Percentiles rank a stretch among this genome's conserved stretches.
Evolutionary conservation across 2,797 vertebrate genomes (phyloP).

Genomic region (Natrix natrix): DNA sequence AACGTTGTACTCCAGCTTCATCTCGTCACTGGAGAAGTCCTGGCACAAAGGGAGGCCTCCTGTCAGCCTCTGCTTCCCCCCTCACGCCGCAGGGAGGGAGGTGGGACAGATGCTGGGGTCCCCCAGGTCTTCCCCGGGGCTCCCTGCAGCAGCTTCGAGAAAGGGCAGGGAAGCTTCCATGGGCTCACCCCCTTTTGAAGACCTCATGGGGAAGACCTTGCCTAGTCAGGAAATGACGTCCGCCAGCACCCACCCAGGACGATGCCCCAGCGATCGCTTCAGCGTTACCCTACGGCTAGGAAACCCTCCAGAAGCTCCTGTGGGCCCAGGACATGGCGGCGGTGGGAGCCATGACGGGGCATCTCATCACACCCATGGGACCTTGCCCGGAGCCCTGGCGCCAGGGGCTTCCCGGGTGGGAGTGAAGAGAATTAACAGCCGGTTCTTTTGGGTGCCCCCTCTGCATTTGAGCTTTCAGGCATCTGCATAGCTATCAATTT

Average conservation of each 20-base stretch:
- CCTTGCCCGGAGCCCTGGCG: neutral
- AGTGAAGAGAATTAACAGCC: no score
- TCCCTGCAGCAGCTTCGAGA: neutral
- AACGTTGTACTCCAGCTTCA: conserved; percentile 94
- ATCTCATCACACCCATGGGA: neutral
- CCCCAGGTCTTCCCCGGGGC: neutral
- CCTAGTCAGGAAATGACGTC: neutral
- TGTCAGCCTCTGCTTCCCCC: neutral
- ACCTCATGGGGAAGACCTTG: neutral
- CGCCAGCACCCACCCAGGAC: neutral
- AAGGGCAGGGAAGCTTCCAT: neutral
- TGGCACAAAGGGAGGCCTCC: conserved; percentile 58
- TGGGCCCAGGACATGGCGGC: neutral
- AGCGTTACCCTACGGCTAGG: neutral
- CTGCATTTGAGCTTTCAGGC: no score
- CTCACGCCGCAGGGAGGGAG: neutral
- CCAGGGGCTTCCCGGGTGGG: neutral
- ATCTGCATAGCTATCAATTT: no score
- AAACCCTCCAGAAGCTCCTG: neutral
- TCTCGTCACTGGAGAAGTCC: conserved; percentile 95
- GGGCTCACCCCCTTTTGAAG: neutral
- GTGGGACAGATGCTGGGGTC: no score
- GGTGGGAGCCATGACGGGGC: rapidly evolving
- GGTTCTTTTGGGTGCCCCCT: no score
- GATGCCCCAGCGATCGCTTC: neutral